These are phyloP conservation scores for Drosophila parthenogenetica DNA, from an alignment of 2,888 invertebrate species.

Conservation along the genomic window DNA sequence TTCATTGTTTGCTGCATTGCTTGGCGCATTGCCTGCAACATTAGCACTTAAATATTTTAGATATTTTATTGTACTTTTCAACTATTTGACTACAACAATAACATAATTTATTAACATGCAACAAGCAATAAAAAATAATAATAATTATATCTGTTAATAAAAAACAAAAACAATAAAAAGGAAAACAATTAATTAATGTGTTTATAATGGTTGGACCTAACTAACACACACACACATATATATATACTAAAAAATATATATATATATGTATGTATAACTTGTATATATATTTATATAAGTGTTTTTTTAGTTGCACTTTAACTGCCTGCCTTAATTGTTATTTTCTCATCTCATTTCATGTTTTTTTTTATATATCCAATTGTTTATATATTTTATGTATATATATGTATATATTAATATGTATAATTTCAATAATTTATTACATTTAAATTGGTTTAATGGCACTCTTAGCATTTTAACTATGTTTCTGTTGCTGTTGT, in stretches of 20 bases:
- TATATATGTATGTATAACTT: constrained; percentile 23
- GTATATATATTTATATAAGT: constrained; percentile 39
- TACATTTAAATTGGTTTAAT: constrained; percentile 71
- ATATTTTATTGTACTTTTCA: constrained; percentile 30
- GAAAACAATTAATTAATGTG: constrained; percentile 30
- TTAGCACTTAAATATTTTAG: constrained; percentile 23
- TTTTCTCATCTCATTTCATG: background rate
- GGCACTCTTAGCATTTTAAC: constrained; percentile 74
- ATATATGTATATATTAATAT: constrained; percentile 58
- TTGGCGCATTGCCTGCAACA: constrained; percentile 14
- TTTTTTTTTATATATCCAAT: constrained; percentile 33
- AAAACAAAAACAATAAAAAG: constrained; percentile 31
- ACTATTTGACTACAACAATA: constrained; percentile 52
- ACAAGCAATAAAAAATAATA: constrained; percentile 36
- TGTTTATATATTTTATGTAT: constrained; percentile 29
- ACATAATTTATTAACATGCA: constrained; percentile 41
- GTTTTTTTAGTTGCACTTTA: constrained; percentile 58
- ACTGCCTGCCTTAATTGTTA: constrained; percentile 52
- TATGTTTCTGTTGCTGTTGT: constrained; percentile 34
- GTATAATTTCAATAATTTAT: constrained; percentile 78
- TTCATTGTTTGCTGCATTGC: constrained; percentile 17
- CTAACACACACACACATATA: constrained; percentile 33
- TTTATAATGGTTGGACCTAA: constrained; percentile 49
- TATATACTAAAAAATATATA: constrained; percentile 34
- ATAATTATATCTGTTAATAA: constrained; percentile 12